Percentiles rank a stretch among this genome's conserved stretches.
These are phyloP conservation scores for Nothoprocta pentlandii DNA, from an alignment of 2,113 vertebrate species.

Conservation along the genomic window DNA sequence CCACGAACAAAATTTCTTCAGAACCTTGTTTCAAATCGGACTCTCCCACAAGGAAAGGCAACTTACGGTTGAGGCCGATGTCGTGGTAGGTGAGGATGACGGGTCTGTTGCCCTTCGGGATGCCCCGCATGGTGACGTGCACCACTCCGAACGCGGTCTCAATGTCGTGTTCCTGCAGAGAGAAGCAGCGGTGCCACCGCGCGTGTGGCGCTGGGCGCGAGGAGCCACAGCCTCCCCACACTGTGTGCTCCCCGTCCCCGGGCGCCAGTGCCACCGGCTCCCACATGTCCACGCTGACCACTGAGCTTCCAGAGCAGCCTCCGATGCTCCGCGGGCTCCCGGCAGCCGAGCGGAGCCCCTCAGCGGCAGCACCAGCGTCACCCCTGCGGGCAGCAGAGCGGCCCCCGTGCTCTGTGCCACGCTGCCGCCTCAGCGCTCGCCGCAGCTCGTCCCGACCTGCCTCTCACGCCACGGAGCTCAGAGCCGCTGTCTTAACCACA, in stretches of 20 bases:
- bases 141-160: constrained; percentile 92
- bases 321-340: no score
- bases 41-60: background rate
- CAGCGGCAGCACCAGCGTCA: no score
- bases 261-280: no score
- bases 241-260: background rate
- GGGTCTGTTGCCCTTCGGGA: constrained; percentile 90
- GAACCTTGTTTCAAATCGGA: background rate
- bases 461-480: background rate
- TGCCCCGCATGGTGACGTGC: constrained; percentile 93
- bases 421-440: no score
- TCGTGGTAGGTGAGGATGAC: constrained; percentile 97
- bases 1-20: background rate
- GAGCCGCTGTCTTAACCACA: background rate
- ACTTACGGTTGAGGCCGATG: constrained; percentile 97
- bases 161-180: constrained; percentile 91
- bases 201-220: background rate
- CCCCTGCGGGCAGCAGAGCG: background rate
- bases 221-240: background rate
- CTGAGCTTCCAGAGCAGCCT: no score
- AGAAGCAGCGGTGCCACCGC: constrained; percentile 9
- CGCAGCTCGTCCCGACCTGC: background rate
- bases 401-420: background rate
- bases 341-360: no score
- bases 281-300: no score